These are phyloP conservation scores for Atta texana DNA, from an alignment of 1,140 invertebrate species.

Conservation along the genomic window DNA sequence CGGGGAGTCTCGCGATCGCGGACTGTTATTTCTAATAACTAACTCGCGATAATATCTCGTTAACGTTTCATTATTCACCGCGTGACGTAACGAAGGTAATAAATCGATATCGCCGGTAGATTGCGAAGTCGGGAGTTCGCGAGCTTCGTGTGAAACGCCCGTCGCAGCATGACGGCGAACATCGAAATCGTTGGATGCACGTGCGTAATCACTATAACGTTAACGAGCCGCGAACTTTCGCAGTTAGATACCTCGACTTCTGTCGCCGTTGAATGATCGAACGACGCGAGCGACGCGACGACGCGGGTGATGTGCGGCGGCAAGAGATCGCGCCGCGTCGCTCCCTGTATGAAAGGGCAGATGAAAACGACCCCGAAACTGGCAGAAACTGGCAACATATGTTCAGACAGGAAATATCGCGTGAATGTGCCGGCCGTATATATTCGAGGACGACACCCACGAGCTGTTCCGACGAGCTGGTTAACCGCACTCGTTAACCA, in stretches of 20 bases:
- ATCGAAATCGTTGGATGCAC: constrained; percentile 27
- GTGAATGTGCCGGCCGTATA: constrained; percentile 81
- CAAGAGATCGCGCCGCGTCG: background rate
- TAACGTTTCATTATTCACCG: constrained; percentile 6
- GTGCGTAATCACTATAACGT: constrained; percentile 48
- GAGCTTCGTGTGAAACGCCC: background rate
- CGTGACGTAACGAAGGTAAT: constrained; percentile 1
- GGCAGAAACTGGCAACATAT: constrained; percentile 84
- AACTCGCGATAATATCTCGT: constrained; percentile 1
- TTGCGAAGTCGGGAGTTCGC: background rate
- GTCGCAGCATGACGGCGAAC: background rate
- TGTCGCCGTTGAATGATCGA: constrained; percentile 29
- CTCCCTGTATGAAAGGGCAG: constrained; percentile 8
- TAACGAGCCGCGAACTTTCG: constrained; percentile 56
- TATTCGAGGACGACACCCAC: constrained; percentile 84
- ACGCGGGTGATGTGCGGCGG: constrained; percentile 30
- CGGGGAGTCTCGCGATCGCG: background rate
- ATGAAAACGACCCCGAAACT: constrained; percentile 71
- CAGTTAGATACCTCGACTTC: constrained; percentile 28
- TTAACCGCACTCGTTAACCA: constrained; percentile 86
- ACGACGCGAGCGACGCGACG: background rate
- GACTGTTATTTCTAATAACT: background rate
- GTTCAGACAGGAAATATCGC: constrained; percentile 82
- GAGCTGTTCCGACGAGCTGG: constrained; percentile 83
- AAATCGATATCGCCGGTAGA: constrained; percentile 16